These are phyloP conservation scores for Scatophagus argus DNA, from an alignment of 2,113 vertebrate genomes.

Conservation along the genomic window DNA sequence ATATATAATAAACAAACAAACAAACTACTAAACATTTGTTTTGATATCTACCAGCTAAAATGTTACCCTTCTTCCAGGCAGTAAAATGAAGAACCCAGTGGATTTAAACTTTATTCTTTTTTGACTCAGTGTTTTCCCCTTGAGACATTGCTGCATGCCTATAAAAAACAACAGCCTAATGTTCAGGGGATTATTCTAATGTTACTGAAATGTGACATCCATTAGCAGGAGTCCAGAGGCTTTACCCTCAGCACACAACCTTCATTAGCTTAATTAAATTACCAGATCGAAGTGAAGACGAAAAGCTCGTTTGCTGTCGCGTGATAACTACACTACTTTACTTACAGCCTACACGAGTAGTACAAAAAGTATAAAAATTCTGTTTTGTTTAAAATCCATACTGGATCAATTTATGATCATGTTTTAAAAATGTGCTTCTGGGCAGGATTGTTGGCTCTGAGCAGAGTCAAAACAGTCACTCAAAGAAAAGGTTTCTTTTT, in stretches of 20 bases:
- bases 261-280: conserved; percentile 14
- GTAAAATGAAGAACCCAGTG: background rate
- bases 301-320: background rate
- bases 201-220: background rate
- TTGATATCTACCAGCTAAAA: background rate
- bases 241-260: background rate
- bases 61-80: background rate
- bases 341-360: background rate
- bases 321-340: background rate
- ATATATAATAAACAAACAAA: no score
- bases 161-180: background rate
- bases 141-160: background rate
- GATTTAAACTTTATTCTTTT: background rate
- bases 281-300: background rate
- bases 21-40: background rate
- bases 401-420: conserved; percentile 15
- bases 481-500: conserved; percentile 33
- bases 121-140: background rate
- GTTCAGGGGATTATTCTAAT: conserved; percentile 2
- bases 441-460: background rate
- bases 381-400: conserved; percentile 30
- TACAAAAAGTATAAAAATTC: conserved; percentile 9
- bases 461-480: conserved; percentile 36
- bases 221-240: conserved; percentile 3
- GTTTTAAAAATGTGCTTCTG: conserved; percentile 3